These are phyloP conservation scores for Pteruthius melanotis DNA, from an alignment of 2,113 vertebrate species.

Conservation along the genomic window DNA sequence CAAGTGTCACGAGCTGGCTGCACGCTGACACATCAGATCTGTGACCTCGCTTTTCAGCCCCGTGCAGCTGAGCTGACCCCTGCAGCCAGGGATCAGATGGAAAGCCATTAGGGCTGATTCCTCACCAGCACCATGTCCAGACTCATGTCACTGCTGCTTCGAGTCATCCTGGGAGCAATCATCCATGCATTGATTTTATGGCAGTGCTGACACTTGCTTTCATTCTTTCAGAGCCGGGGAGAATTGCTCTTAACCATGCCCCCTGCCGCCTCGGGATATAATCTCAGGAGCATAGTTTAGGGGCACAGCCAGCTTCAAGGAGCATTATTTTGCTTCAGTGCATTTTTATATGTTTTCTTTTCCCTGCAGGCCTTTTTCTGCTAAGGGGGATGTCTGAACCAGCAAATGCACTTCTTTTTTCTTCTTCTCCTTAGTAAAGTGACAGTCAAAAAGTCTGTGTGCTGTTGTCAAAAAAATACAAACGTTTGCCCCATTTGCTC, in stretches of 20 bases:
- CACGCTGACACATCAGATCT: neutral
- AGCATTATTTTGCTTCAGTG: conserved; percentile 57
- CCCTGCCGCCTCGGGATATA: conserved; percentile 21
- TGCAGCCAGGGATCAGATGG: conserved; percentile 31
- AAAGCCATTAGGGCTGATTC: conserved; percentile 28
- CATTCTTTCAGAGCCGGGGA: neutral
- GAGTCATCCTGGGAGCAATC: conserved; percentile 47
- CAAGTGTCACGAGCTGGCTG: neutral
- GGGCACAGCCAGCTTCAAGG: conserved; percentile 48
- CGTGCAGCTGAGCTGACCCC: neutral
- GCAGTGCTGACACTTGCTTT: conserved; percentile 49
- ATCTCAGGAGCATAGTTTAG: conserved; percentile 54
- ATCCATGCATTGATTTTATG: conserved; percentile 50
- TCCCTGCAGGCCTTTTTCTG: conserved; percentile 24
- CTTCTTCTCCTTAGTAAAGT: conserved; percentile 9
- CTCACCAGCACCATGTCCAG: conserved; percentile 31
- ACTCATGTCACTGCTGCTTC: conserved; percentile 7
- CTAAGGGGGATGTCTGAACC: conserved; percentile 2
- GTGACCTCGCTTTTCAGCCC: neutral
- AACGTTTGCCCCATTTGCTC: neutral
- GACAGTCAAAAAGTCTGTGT: conserved; percentile 29
- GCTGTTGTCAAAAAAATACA: conserved; percentile 27
- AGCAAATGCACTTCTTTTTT: conserved; percentile 11
- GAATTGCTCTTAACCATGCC: conserved; percentile 50
- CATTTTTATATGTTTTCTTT: conserved; percentile 53